Percentiles rank a stretch among this genome's conserved stretches.
Conservation (phyloP, 2,113 vertebrate genomes). For the Aegypius monachus region DNA sequence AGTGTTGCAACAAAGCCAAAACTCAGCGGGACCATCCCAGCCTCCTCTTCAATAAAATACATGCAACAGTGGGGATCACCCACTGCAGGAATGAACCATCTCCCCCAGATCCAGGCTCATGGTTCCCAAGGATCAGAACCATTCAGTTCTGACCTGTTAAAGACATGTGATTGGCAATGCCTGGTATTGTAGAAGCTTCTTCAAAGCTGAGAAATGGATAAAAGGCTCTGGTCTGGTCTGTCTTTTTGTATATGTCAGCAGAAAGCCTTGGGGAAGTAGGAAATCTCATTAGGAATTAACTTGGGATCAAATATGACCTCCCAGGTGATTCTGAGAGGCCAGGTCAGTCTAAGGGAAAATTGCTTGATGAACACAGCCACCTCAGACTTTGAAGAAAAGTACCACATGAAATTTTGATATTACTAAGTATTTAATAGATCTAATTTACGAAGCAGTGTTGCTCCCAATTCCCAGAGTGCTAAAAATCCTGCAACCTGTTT, state of each 20-base stretch:
- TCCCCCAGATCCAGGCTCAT: background rate
- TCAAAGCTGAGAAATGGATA: background rate
- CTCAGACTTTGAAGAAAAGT: background rate
- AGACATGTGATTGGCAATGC: background rate
- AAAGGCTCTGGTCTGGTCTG: background rate
- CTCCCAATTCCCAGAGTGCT: slow-evolving; percentile 28
- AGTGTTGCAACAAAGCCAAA: background rate
- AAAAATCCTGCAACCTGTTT: slow-evolving; percentile 13
- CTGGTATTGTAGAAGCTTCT: background rate
- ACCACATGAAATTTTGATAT: slow-evolving; percentile 27
- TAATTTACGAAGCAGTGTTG: slow-evolving; percentile 31
- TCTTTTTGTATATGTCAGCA: background rate
- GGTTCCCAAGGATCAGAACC: background rate
- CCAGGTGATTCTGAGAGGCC: background rate
- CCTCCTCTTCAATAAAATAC: background rate
- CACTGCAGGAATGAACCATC: background rate
- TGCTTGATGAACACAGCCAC: background rate
- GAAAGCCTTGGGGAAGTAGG: background rate
- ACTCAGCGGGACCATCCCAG: background rate
- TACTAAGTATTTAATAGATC: slow-evolving; percentile 41
- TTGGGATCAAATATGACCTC: background rate
- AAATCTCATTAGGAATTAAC: slow-evolving; percentile 39
- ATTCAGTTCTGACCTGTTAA: background rate
- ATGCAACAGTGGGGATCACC: background rate
- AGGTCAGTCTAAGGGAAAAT: background rate